Percentiles rank a stretch among this genome's conserved stretches.
Conservation (phyloP, 2,113 vertebrate genomes). For the Theristicus caerulescens region DNA sequence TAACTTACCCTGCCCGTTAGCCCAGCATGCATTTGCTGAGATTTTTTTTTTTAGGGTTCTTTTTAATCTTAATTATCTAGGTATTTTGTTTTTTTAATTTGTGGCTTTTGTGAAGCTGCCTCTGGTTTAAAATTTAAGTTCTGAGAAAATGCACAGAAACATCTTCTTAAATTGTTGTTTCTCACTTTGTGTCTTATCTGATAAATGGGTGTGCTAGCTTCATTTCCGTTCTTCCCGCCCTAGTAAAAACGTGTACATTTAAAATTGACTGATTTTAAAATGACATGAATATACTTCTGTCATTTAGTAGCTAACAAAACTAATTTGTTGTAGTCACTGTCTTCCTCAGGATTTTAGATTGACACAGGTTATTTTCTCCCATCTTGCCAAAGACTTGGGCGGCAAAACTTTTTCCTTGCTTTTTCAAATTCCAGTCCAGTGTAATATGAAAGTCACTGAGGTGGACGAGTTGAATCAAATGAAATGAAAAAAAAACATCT, state of each 20-base stretch:
- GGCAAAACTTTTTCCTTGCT: background rate
- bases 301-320: background rate
- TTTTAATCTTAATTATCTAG: background rate
- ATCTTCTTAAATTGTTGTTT: background rate
- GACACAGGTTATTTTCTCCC: background rate
- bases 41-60: background rate
- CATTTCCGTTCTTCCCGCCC: background rate
- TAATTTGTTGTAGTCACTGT: background rate
- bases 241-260: background rate
- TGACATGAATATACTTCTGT: background rate
- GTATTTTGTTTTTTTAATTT: background rate
- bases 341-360: background rate
- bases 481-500: background rate
- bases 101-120: background rate
- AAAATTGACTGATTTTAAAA: background rate
- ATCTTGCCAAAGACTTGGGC: background rate
- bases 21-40: background rate
- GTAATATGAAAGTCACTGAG: background rate
- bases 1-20: background rate
- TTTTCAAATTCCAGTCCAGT: background rate
- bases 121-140: background rate
- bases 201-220: background rate
- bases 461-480: background rate
- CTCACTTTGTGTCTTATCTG: background rate
- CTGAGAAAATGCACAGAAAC: background rate